phyloP scores from a whole-genome alignment of 2,113 vertebrate genomes.

The Siniperca chuatsi region DNA sequence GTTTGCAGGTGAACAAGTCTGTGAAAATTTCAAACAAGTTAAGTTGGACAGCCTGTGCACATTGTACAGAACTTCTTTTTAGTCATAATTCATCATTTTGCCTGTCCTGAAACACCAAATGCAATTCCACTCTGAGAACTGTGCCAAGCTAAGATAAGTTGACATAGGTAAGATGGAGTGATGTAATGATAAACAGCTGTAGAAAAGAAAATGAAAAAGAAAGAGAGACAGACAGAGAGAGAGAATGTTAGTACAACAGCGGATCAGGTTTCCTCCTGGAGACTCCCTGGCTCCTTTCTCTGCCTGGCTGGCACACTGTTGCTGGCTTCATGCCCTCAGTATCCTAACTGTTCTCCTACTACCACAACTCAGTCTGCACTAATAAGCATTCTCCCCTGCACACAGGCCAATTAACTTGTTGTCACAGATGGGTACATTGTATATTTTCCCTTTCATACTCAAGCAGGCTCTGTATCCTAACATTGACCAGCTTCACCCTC shows the following conservation, averaged over 20 bases:
- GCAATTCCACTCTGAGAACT: constrained; percentile 15
- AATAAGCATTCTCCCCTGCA: constrained; percentile 63
- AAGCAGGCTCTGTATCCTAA: constrained; percentile 1
- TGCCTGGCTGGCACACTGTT: constrained; percentile 65
- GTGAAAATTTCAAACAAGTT: constrained; percentile 7
- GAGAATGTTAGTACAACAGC: constrained; percentile 35
- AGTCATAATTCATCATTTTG: not conserved
- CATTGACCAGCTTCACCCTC: constrained; percentile 16
- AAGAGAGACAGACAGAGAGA: constrained; percentile 19
- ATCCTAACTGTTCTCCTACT: constrained; percentile 40
- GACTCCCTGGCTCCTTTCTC: constrained; percentile 76
- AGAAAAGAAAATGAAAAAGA: constrained; percentile 45
- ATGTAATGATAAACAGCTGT: constrained; percentile 47
- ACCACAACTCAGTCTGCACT: constrained; percentile 49
- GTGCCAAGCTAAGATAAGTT: constrained; percentile 21
- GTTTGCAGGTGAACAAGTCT: constrained; percentile 37
- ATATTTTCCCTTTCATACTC: constrained; percentile 33
- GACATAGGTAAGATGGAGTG: constrained; percentile 27
- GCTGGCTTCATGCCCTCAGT: constrained; percentile 56
- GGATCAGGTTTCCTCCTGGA: constrained; percentile 76
- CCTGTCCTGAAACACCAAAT: constrained; percentile 18
- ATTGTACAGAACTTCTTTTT: not conserved
- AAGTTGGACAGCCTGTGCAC: not conserved
- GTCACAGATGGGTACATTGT: constrained; percentile 43
- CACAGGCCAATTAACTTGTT: constrained; percentile 65